Percentiles rank a stretch among this genome's conserved stretches.
Conservation (phyloP, 2,113 vertebrate species). For the Ictalurus punctatus region DNA sequence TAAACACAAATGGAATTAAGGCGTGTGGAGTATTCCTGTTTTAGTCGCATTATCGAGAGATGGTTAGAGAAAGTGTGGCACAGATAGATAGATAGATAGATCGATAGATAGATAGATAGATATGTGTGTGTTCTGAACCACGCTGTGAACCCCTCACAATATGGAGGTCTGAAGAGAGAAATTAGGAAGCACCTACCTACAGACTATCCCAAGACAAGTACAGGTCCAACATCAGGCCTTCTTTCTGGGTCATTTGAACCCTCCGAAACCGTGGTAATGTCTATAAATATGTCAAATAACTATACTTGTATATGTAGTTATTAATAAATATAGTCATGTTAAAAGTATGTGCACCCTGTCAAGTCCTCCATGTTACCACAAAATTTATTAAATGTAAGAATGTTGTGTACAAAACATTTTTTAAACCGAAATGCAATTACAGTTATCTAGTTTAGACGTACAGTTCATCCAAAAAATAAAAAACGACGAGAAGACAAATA, state of each 20-base stretch:
- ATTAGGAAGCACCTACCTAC: background rate
- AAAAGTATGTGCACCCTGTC: background rate
- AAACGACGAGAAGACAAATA: background rate
- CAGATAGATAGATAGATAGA: no score
- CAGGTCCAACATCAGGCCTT: background rate
- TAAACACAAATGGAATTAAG: no score
- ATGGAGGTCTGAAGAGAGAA: background rate
- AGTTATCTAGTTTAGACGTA: background rate
- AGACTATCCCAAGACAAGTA: background rate
- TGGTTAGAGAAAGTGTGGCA: no score
- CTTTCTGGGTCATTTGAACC: background rate
- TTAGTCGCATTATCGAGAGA: no score
- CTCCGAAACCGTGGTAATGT: background rate
- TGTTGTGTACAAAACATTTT: background rate
- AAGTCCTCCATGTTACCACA: background rate
- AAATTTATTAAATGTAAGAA: background rate
- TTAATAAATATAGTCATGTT: no score
- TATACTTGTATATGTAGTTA: background rate
- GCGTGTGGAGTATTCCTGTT: no score
- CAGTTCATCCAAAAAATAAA: background rate
- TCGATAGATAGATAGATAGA: no score
- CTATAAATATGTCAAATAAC: background rate
- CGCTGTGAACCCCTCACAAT: no score
- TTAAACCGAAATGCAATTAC: background rate
- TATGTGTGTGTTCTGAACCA: no score